Base-by-base conservation (phyloP, 2,797 vertebrate species). In the Hydrolagus colliei region DNA sequence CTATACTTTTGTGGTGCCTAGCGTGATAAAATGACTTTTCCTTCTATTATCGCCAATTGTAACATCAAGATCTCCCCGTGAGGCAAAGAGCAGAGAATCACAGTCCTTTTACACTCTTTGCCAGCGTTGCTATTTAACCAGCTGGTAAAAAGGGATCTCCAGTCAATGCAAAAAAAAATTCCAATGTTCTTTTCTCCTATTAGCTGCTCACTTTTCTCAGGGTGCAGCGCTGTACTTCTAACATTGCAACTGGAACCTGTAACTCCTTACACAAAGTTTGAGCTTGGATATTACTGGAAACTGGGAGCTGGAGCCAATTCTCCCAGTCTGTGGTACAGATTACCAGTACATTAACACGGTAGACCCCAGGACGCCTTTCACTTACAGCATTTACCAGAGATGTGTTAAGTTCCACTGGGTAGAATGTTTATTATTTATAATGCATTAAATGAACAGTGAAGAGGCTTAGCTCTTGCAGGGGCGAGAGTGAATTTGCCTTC, bases 381-480 rank as follows among this genome's bases (percentile, higher is more conserved):
- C 18, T 12, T 76, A 20, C 41, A 52, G 75, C 52, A 61, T n/a
- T 41, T 76, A 76, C 18, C 41, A 59, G 35, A 76, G 8, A 59
- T 13, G 8, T 76, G 9, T 76, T 77, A 35, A 61, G 41, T 77
- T 61, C 52, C 9, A n/a, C 41, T 77, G 41, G 4, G 41, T 59
- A 77, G 75, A 77, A 52, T n/a, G 75, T 77, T 77, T 77, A 77
- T 4, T 77, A 77, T 8, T 61, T 77, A n/a, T n/a, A n/a, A 77
- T n/a, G 18, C 75, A 20, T 59, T 76, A 41, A 77, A 74, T 22
- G 27, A 74, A 35, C 27, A 73, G 16, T 74, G 27, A 6, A 52
- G 41, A 52, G 41, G 41, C 41, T 52, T 52, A 52, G 41, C 41
- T 52, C 41, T 52, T 52, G 41, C 73, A 13, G 27, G 35, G 22